Conservation (phyloP, 2,888 invertebrate genomes). For the Dendrolimus houi region DNA sequence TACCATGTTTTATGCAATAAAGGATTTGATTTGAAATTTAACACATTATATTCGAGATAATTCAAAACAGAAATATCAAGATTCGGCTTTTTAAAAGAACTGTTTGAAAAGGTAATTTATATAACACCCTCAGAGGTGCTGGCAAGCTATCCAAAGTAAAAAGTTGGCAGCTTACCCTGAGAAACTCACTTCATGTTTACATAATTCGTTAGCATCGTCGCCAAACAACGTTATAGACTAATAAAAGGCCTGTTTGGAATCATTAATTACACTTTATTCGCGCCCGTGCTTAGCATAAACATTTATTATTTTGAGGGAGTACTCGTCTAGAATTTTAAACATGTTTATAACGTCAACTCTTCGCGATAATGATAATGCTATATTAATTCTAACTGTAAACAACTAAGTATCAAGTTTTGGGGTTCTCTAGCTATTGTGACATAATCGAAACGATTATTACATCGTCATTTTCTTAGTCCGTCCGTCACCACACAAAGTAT, state of each 20-base stretch:
- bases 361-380: background rate
- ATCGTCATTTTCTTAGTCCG: too few species aligned
- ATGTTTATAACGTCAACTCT: slow-evolving; percentile 30
- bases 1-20: too few species aligned
- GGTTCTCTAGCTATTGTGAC: too few species aligned
- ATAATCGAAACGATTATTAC: too few species aligned
- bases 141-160: background rate
- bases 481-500: too few species aligned
- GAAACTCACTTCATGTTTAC: slow-evolving; percentile 8
- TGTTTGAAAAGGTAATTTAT: slow-evolving; percentile 18
- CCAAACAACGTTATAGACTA: slow-evolving; percentile 43
- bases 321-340: slow-evolving; percentile 34
- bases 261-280: slow-evolving; percentile 47
- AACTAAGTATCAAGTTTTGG: too few species aligned
- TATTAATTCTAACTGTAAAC: background rate
- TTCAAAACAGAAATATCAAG: background rate
- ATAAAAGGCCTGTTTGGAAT: slow-evolving; percentile 46
- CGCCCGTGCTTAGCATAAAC: slow-evolving; percentile 37
- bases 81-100: background rate
- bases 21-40: too few species aligned
- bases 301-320: slow-evolving; percentile 41
- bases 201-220: slow-evolving; percentile 37
- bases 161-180: background rate
- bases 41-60: too few species aligned
- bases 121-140: slow-evolving; percentile 11